Conservation (phyloP, 2,797 vertebrate genomes). For the Crossoptilon crossoptilon region DNA sequence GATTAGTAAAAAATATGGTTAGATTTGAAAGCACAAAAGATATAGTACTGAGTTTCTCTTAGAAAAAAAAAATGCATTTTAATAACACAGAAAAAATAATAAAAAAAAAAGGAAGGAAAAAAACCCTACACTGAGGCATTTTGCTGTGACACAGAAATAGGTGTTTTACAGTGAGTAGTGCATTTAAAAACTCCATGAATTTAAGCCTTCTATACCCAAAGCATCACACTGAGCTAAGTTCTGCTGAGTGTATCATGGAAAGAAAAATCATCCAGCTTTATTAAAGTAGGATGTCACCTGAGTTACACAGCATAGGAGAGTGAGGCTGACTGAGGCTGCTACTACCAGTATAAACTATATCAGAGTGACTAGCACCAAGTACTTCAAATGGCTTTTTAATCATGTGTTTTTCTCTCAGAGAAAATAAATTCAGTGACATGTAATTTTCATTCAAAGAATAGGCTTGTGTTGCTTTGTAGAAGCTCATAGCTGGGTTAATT, state of each 20-base stretch:
- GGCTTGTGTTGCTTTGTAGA: not conserved
- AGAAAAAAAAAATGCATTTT: not conserved
- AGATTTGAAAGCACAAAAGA: constrained; percentile 5
- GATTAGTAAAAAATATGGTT: constrained; percentile 30
- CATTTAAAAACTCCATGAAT: not conserved
- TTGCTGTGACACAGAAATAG: not conserved
- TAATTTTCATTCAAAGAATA: constrained; percentile 46
- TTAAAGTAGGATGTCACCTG: not conserved
- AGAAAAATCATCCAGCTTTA: not conserved
- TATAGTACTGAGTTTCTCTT: not conserved
- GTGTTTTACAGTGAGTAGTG: not conserved
- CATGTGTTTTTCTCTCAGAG: not conserved
- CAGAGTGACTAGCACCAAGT: not conserved
- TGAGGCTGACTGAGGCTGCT: not conserved
- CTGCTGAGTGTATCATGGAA: not conserved
- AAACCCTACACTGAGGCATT: not conserved
- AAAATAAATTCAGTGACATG: constrained; percentile 19
- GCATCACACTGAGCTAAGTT: not conserved
- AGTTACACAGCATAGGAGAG: not conserved
- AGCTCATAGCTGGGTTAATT: constrained; percentile 47
- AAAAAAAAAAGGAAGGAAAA: not conserved
- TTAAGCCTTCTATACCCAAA: not conserved
- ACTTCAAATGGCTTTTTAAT: not conserved
- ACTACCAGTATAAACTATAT: not conserved
- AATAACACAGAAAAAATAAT: not conserved